Conservation (phyloP, 2,113 vertebrate genomes). For the Thamnophis sirtalis region DNA sequence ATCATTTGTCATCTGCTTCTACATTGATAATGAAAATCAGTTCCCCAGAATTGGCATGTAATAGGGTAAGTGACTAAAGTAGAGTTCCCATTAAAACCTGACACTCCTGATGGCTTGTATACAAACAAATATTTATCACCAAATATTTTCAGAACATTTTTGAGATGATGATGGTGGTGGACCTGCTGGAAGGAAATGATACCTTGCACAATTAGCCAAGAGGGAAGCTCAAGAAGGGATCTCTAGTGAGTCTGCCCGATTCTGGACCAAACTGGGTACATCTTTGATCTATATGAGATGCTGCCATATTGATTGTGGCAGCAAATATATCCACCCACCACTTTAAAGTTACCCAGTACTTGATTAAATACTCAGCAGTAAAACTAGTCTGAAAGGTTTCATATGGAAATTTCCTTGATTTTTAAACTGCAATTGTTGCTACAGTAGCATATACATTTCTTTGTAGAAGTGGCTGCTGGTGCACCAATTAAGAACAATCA, state of each 20-base stretch:
- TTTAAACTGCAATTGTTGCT: conserved; percentile 36
- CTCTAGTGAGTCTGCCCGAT: not conserved
- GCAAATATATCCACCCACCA: not conserved
- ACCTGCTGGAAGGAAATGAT: not conserved
- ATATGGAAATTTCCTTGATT: conserved; percentile 27
- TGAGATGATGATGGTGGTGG: not conserved
- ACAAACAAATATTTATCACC: conserved; percentile 4
- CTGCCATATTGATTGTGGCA: conserved; percentile 46
- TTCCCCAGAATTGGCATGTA: not conserved
- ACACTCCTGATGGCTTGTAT: not conserved
- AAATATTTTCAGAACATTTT: conserved; percentile 16
- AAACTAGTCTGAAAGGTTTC: conserved; percentile 14
- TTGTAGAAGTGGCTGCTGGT: conserved; percentile 21
- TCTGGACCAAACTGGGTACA: not conserved
- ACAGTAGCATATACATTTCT: conserved; percentile 20
- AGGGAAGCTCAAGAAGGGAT: conserved; percentile 28
- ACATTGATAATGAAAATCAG: conserved; percentile 21
- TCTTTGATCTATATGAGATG: conserved; percentile 21
- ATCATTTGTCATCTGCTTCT: not conserved
- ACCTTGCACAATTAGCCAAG: conserved; percentile 13
- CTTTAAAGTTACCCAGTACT: conserved; percentile 20
- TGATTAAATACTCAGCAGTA: conserved; percentile 24
- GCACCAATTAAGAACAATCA: conserved; percentile 9
- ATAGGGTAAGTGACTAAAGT: conserved; percentile 8
- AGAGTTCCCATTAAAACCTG: not conserved